Evolutionary conservation across 1,140 invertebrate species (phyloP).

Genomic region (Bombus affinis): DNA sequence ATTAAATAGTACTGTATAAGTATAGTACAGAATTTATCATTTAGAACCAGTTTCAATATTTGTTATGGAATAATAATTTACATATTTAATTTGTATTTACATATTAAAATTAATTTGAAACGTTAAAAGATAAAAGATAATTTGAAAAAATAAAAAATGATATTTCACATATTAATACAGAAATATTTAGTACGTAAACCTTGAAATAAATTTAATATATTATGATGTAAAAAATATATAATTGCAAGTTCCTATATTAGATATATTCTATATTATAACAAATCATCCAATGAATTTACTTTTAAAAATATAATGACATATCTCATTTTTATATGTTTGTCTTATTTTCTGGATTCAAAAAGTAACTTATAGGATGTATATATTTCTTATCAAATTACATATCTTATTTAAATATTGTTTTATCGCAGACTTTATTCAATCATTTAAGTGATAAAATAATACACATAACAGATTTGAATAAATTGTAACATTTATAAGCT

Average conservation of each 20-base stretch:
- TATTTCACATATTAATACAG: not conserved
- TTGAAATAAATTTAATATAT: not conserved
- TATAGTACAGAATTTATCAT: not conserved
- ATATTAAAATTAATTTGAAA: not conserved
- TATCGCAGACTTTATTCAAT: no score
- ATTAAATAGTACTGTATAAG: constrained; percentile 6
- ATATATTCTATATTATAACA: not conserved
- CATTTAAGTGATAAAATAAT: not conserved
- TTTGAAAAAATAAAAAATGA: not conserved
- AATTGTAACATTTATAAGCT: not conserved
- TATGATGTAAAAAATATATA: not conserved
- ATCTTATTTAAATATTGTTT: not conserved
- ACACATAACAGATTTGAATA: not conserved
- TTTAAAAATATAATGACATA: not conserved
- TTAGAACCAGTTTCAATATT: not conserved
- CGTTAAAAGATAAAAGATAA: not conserved
- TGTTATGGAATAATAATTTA: not conserved
- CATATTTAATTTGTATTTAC: not conserved
- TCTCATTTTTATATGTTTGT: not conserved
- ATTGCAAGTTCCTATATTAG: not conserved
- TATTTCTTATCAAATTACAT: not conserved
- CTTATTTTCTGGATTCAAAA: not conserved
- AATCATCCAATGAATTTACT: not conserved
- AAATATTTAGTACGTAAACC: not conserved
- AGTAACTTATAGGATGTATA: not conserved